Evolutionary conservation across 2,888 invertebrate species (phyloP).

Genomic region (Alloscopus bannaensis): DNA sequence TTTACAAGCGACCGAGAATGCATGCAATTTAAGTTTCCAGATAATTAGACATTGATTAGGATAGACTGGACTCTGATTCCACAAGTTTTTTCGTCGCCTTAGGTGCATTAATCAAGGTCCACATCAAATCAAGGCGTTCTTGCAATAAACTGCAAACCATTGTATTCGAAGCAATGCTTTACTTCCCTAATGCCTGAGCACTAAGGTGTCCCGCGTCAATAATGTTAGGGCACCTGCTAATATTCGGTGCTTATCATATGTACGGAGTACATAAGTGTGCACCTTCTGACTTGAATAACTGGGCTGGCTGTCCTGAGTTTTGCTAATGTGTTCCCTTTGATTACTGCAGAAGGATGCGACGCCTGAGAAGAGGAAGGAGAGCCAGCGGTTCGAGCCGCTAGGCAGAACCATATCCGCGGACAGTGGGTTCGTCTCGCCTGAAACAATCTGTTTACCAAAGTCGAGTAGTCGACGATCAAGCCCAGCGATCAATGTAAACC

Average conservation of each 20-base stretch:
- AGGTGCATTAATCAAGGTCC: no score
- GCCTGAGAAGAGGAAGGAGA: constrained; percentile 29
- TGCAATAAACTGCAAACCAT: no score
- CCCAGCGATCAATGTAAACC: constrained; percentile 12
- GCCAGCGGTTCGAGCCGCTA: constrained; percentile 24
- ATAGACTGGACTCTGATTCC: no score
- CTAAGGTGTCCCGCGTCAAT: not conserved
- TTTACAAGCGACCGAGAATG: no score
- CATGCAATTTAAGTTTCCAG: no score
- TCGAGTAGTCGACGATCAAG: constrained; percentile 37
- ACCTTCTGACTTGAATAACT: not conserved
- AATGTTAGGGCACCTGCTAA: no score
- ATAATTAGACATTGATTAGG: no score
- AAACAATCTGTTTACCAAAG: constrained; percentile 52
- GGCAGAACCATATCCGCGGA: constrained; percentile 36
- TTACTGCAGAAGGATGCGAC: constrained; percentile 30
- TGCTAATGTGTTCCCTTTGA: not conserved
- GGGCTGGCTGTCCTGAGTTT: not conserved
- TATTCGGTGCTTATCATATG: no score
- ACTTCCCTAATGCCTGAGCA: not conserved
- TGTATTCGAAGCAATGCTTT: no score
- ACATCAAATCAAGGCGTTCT: no score
- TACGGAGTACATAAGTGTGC: not conserved
- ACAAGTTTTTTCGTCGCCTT: no score
- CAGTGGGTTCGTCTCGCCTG: constrained; percentile 54